Evolutionary conservation across 2,888 invertebrate species (phyloP), one percentile per base, ranked within the genome.

Genomic region (Thera obeliscata): DNA sequence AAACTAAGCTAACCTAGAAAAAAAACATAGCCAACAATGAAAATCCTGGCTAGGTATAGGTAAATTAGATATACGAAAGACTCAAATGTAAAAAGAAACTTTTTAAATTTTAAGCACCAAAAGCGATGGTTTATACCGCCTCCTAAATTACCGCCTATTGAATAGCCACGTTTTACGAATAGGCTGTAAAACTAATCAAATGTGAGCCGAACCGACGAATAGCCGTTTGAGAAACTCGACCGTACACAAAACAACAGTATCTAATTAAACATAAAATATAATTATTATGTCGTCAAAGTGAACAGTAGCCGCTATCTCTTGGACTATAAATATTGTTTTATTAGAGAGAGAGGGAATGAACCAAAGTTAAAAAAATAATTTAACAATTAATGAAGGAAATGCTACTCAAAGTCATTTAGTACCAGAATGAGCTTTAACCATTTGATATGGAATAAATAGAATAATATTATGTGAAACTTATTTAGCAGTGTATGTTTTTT

Each of bases 141-240:
- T 52, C 6, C 33, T 33, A 6, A 52, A 52, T 41, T 41, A 41
- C 36, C 75, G 67, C 75, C 54, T 5, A 48, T 69, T 74, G 76
- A 57, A 50, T 76, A 75, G 82, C 84, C 78, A 56, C 52, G 70
- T 36, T 72, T 72, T 75, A 72, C 73, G 75, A 75, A 76, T 74
- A 73, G 74, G 72, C 69, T 69, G 68, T 79, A 77, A 77, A 78
- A 76, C 76, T 76, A 78, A 80, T 80, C 78, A 80, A 80, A 78
- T 71, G 75, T 74, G 67, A 78, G 73, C 73, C 76, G 74, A 74
- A 78, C 70, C 76, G 76, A 78, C 74, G 76, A 75, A 76, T 76
- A 70, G 66, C 60, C 66, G 72, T 76, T 76, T 80, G 71, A 73
- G 73, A 76, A 76, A 71, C 64, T 70, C 64, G 65, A 74, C 68